Conservation (phyloP, 2,113 vertebrate species). For the Anarhynchus alexandrinus region DNA sequence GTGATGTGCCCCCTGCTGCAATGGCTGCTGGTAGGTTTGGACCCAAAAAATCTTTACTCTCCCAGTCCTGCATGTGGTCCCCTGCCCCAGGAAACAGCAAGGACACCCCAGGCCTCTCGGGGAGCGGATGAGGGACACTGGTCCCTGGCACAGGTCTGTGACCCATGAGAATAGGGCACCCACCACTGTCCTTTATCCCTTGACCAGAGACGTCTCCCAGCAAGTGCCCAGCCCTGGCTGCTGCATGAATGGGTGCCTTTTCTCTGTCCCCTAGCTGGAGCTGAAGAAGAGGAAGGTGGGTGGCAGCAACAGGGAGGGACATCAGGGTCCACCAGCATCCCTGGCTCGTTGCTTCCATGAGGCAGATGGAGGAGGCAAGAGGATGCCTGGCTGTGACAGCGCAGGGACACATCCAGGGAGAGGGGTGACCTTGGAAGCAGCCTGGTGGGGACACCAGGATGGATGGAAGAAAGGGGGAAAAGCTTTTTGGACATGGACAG, state of each 20-base stretch:
- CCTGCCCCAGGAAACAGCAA: neutral
- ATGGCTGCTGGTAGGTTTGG: neutral
- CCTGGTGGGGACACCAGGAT: neutral
- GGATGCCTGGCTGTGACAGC: neutral
- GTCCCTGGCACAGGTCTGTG: neutral
- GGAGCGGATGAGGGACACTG: neutral
- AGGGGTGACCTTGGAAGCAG: neutral
- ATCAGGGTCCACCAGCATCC: neutral
- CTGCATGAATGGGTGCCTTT: neutral
- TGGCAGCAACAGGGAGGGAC: neutral
- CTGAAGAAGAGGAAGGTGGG: neutral
- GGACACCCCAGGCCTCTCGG: neutral
- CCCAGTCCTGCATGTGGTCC: neutral
- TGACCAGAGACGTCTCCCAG: neutral
- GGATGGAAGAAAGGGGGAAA: neutral
- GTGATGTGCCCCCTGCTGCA: neutral
- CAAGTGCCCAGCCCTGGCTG: neutral
- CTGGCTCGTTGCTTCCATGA: neutral
- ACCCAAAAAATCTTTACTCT: neutral
- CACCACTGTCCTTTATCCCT: neutral
- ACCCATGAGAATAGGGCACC: rapidly evolving
- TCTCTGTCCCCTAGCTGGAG: neutral
- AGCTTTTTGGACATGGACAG: neutral
- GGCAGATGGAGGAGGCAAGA: neutral
- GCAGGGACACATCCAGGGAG: rapidly evolving